Conservation (phyloP, 2,113 vertebrate genomes). For the Oreochromis spilurus region DNA sequence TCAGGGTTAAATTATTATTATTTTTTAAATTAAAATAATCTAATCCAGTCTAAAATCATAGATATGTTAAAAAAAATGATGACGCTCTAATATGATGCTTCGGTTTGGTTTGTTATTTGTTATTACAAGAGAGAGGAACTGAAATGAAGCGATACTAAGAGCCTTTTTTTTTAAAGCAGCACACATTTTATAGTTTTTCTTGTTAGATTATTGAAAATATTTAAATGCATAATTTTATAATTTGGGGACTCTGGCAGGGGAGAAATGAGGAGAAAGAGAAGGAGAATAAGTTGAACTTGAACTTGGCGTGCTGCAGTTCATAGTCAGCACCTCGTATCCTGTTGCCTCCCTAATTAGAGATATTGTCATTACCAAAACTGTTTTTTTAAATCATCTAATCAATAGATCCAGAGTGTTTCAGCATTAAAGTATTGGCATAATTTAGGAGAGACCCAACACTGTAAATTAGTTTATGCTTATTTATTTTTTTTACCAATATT, state of each 20-base stretch:
- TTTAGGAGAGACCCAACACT: background rate
- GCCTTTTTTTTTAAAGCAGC: background rate
- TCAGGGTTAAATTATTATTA: background rate
- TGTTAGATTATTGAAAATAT: background rate
- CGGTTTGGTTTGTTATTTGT: background rate
- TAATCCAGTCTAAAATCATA: background rate
- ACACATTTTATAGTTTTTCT: background rate
- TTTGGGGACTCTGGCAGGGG: background rate
- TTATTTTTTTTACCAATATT: background rate
- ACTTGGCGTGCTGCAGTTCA: background rate
- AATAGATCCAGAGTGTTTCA: background rate
- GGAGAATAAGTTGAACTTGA: background rate
- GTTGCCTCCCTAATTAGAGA: background rate
- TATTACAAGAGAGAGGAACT: background rate
- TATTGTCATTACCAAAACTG: background rate
- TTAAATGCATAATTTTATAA: background rate
- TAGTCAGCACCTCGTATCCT: background rate
- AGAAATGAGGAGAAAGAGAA: background rate
- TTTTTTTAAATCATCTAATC: background rate
- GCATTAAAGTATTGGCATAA: background rate
- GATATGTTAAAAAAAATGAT: background rate
- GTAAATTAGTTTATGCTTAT: background rate
- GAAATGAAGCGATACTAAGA: background rate
- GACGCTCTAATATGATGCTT: background rate
- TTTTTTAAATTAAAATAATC: rapidly evolving